Evolutionary conservation across 1,140 invertebrate genomes (phyloP).

Genomic region (Trichogramma pretiosum): DNA sequence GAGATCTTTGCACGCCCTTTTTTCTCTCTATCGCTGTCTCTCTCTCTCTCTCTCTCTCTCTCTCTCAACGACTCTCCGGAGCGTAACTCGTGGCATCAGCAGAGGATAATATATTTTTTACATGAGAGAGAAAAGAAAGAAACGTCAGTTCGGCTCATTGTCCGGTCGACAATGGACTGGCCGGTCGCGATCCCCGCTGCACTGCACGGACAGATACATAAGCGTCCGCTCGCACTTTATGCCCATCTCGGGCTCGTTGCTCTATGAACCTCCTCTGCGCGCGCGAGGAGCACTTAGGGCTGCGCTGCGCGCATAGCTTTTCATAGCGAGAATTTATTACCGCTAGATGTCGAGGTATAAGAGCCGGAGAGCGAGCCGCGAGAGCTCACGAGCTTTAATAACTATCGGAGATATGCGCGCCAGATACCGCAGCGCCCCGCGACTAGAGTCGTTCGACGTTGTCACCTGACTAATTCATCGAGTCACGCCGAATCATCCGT

Average conservation of each 20-base stretch:
- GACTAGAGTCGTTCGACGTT: no score
- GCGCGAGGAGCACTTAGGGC: not conserved
- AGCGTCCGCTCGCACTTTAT: not conserved
- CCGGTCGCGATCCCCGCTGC: no score
- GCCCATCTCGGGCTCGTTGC: not conserved
- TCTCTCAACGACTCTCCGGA: no score
- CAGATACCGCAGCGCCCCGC: no score
- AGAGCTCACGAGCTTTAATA: slow-evolving; percentile 5
- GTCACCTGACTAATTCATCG: slow-evolving; percentile 42
- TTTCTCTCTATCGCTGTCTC: slow-evolving; percentile 1
- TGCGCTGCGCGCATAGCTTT: slow-evolving; percentile 10
- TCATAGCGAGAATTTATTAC: slow-evolving; percentile 28
- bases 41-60: slow-evolving; percentile 5
- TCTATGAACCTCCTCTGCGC: not conserved
- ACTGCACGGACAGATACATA: no score
- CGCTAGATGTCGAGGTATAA: slow-evolving; percentile 13
- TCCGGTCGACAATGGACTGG: no score
- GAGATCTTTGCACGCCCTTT: slow-evolving; percentile 8
- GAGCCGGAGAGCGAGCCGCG: no score
- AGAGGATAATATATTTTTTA: no score
- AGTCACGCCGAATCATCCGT: slow-evolving; percentile 33
- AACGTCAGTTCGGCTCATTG: no score
- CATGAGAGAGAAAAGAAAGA: no score
- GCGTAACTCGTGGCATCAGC: no score
- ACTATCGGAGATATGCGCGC: slow-evolving; percentile 30